These are phyloP conservation scores for Drosophila ochracea DNA, from an alignment of 2,888 invertebrate genomes.

Conservation along the genomic window DNA sequence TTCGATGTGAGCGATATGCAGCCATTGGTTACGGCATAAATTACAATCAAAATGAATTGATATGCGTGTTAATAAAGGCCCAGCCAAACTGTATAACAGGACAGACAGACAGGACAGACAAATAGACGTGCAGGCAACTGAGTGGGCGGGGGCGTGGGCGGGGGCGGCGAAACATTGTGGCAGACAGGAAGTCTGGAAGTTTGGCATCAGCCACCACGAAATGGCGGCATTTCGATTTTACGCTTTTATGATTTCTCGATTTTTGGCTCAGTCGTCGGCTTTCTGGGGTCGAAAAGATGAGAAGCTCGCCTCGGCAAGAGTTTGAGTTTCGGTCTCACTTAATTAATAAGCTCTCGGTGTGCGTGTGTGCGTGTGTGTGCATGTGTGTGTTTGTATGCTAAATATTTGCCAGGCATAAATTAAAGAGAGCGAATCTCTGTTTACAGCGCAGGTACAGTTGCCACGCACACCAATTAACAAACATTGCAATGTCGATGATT, in stretches of 20 bases:
- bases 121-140: not conserved
- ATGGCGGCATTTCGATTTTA: slow-evolving; percentile 79
- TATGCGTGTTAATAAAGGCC: slow-evolving; percentile 79
- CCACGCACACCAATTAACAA: slow-evolving; percentile 25
- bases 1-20: slow-evolving; percentile 76
- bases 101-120: slow-evolving; percentile 11
- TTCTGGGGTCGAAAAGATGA: slow-evolving; percentile 1
- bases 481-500: slow-evolving; percentile 60
- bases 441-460: slow-evolving; percentile 49
- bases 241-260: slow-evolving; percentile 80
- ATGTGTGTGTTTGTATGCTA: slow-evolving; percentile 68
- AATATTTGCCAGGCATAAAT: slow-evolving; percentile 76
- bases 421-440: slow-evolving; percentile 35
- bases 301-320: slow-evolving; percentile 12
- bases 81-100: slow-evolving; percentile 13
- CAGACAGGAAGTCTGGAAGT: slow-evolving; percentile 64
- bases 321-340: slow-evolving; percentile 56
- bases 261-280: slow-evolving; percentile 29
- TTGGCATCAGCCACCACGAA: slow-evolving; percentile 70
- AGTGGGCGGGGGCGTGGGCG: not conserved
- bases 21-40: slow-evolving; percentile 83
- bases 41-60: slow-evolving; percentile 82
- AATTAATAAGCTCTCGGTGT: slow-evolving; percentile 69
- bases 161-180: slow-evolving; percentile 2
- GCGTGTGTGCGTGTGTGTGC: slow-evolving; percentile 37